Evolutionary conservation across 1,140 invertebrate species (phyloP).

Genomic region (Daktulosphaira vitifoliae): DNA sequence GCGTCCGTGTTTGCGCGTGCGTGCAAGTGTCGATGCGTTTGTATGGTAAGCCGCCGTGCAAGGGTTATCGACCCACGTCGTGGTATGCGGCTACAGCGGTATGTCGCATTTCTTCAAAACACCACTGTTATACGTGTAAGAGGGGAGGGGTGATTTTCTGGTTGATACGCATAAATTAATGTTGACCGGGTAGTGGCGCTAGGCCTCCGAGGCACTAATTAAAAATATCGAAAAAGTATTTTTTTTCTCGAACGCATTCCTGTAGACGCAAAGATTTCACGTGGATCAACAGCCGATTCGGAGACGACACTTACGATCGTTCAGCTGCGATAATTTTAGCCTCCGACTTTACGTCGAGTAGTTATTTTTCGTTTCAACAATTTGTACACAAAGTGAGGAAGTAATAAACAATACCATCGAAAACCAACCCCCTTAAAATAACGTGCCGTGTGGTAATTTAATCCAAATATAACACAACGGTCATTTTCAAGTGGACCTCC

Average conservation of each 20-base stretch:
- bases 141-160: not conserved
- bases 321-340: not conserved
- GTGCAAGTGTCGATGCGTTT: slow-evolving; percentile 25
- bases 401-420: no score
- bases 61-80: slow-evolving; percentile 29
- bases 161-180: slow-evolving; percentile 1
- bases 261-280: no score
- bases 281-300: not conserved
- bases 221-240: not conserved
- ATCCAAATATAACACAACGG: no score
- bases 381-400: no score
- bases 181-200: not conserved
- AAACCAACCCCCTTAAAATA: no score
- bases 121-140: not conserved
- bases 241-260: no score
- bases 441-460: no score
- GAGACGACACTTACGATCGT: not conserved
- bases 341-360: not conserved
- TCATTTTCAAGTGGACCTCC: no score
- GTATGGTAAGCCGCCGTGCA: slow-evolving; percentile 26
- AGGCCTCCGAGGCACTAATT: not conserved
- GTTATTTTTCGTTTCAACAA: no score
- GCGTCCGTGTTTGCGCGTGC: slow-evolving; percentile 7
- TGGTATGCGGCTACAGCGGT: slow-evolving; percentile 27
- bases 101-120: slow-evolving; percentile 32